These are phyloP conservation scores for Archips crataeganus DNA, from an alignment of 2,888 invertebrate genomes.

Conservation along the genomic window DNA sequence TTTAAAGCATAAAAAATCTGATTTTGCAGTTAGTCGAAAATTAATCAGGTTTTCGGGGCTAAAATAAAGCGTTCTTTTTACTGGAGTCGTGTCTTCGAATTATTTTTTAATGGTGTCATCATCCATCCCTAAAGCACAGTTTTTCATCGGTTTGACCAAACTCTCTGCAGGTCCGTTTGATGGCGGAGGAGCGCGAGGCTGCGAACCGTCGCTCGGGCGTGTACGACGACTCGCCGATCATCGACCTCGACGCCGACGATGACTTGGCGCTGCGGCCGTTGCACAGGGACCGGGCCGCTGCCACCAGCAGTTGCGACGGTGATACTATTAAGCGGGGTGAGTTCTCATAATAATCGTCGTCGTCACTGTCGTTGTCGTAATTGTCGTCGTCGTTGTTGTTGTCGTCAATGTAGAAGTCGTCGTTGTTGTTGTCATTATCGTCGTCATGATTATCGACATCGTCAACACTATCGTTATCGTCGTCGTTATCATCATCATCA, in stretches of 20 bases:
- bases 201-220: slow-evolving; percentile 53
- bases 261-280: slow-evolving; percentile 55
- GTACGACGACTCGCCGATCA: slow-evolving; percentile 68
- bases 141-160: too few relatives aligned
- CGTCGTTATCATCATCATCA: neutral
- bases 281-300: slow-evolving; percentile 56
- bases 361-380: neutral
- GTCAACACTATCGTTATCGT: neutral
- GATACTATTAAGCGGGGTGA: slow-evolving; percentile 73
- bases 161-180: slow-evolving; percentile 26
- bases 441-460: too few relatives aligned
- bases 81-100: too few relatives aligned
- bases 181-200: slow-evolving; percentile 42
- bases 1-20: too few relatives aligned
- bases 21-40: too few relatives aligned
- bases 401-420: too few relatives aligned
- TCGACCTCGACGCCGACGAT: slow-evolving; percentile 73
- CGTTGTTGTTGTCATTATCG: neutral
- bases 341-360: slow-evolving; percentile 27
- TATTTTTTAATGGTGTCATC: too few relatives aligned
- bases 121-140: too few relatives aligned
- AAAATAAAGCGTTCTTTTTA: too few relatives aligned
- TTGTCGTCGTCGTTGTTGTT: neutral
- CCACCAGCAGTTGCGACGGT: slow-evolving; percentile 55
- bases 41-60: too few relatives aligned